These are phyloP conservation scores for Gryon sp. DNA, from an alignment of 1,140 invertebrate species.

Conservation along the genomic window DNA sequence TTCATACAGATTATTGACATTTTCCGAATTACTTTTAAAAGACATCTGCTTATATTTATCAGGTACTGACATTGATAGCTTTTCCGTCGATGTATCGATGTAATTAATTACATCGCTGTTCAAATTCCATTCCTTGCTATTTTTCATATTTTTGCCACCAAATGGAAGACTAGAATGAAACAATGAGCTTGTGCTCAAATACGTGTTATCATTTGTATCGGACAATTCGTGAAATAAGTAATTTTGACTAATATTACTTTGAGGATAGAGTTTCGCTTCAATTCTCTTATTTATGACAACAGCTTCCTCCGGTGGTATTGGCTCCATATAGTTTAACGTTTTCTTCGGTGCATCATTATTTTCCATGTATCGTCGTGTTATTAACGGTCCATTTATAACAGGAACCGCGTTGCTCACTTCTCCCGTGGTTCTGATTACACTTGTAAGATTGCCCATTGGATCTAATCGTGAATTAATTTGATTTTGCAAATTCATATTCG, in stretches of 20 bases:
- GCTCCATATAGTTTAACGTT: conserved; percentile 71
- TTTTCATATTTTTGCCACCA: conserved; percentile 15
- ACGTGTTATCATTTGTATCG: conserved; percentile 42
- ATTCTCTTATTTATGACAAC: conserved; percentile 75
- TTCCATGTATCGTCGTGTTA: conserved; percentile 58
- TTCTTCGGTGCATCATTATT: conserved; percentile 65
- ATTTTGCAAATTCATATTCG: conserved; percentile 60
- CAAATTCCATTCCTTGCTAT: conserved; percentile 19
- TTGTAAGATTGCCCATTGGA: conserved; percentile 71
- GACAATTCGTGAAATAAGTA: conserved; percentile 56
- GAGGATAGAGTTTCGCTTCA: conserved; percentile 75
- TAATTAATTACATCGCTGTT: conserved; percentile 31
- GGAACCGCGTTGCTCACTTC: conserved; percentile 76
- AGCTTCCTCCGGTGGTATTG: conserved; percentile 73
- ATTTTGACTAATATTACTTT: conserved; percentile 67
- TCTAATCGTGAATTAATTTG: conserved; percentile 72
- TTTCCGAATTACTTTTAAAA: conserved; percentile 7
- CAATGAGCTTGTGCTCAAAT: conserved; percentile 29
- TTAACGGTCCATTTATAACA: conserved; percentile 75
- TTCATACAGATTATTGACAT: conserved; percentile 39
- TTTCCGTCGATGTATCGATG: conserved; percentile 17
- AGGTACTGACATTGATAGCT: conserved; percentile 23
- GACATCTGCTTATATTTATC: conserved; percentile 29
- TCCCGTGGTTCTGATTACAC: conserved; percentile 72
- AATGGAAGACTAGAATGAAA: conserved; percentile 55